These are phyloP conservation scores for Heloderma charlesbogerti DNA, from an alignment of 2,113 vertebrate genomes.

Conservation along the genomic window DNA sequence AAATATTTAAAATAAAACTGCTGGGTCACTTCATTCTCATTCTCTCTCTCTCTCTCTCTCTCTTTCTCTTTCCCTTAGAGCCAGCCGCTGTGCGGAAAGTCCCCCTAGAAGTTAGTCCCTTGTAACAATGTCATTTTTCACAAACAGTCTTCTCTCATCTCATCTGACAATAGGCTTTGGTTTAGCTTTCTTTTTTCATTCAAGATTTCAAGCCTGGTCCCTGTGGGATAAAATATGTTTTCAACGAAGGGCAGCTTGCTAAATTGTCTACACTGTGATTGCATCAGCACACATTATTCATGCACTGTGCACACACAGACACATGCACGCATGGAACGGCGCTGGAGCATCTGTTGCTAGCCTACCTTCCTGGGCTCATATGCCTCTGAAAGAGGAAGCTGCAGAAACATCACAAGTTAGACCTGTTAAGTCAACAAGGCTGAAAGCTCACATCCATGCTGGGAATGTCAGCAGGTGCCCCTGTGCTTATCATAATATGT, in stretches of 20 bases:
- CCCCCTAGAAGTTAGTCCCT: neutral
- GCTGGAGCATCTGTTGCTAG: neutral
- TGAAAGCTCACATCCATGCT: conserved; percentile 6
- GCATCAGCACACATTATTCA: conserved; percentile 6
- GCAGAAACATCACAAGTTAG: neutral
- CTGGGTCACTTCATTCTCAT: neutral
- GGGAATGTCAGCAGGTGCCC: neutral
- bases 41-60: neutral
- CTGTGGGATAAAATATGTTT: neutral
- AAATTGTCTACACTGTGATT: neutral
- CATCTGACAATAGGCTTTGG: neutral
- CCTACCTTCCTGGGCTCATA: neutral
- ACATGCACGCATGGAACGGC: neutral
- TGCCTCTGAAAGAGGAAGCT: neutral
- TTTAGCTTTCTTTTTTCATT: conserved; percentile 6
- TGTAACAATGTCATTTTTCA: conserved; percentile 6
- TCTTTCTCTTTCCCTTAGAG: neutral
- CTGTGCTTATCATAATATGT: neutral
- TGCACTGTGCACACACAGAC: neutral
- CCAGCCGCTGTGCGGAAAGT: neutral
- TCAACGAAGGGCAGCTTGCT: neutral
- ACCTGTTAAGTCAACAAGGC: conserved; percentile 5
- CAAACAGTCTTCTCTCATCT: neutral
- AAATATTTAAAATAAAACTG: neutral
- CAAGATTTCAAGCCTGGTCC: neutral